Base-by-base conservation (phyloP, 2,888 invertebrate species). In the Sericinus montela region DNA sequence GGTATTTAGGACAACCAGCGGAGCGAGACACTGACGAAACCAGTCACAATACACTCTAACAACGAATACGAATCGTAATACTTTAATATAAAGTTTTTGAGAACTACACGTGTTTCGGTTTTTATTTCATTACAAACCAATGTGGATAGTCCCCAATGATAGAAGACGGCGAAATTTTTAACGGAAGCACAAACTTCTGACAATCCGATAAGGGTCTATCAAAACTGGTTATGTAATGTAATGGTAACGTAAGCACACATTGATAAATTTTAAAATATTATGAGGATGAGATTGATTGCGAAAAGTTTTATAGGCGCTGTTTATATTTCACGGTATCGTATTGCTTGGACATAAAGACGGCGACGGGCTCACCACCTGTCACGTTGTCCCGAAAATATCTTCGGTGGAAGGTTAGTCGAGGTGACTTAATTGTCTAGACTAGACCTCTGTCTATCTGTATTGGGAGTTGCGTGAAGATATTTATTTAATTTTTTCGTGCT, bases 1-100 rank as follows among this genome's bases (percentile, higher is more conserved):
- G 67, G 72, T 79, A 83, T 83, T 80, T 75, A 69, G 83, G 75
- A 67, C 81, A 78, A 30, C 63, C 67, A 69, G 65, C 72, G 65
- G 60, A 73, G 67, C 77, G 68, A 60, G 58, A 61, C 65, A 54
- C 56, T 80, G 73, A 65, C 72, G 67, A 69, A 72, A 80, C 60
- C 34, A 56, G 59, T 68, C 60, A 67, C 65, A 64, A 62, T 41
- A 53, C 52, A 49, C 54, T 32, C 48, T 38, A 25, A 53, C 15
- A 54, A 54, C 60, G 53, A 75, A 66, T 62, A 59, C 55, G 57
- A 59, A 51, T 62, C 61, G 56, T 75, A 69, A 56, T 48, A 43
- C 55, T 16, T 53, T 49, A 46, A 0, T 0, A 1, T 64, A 71
- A 51, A 54, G 60, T 58, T 43, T 54, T 52, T 42, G 34, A 30